Evolutionary conservation across 2,888 invertebrate genomes (phyloP).

Genomic region (Auanema sp.): DNA sequence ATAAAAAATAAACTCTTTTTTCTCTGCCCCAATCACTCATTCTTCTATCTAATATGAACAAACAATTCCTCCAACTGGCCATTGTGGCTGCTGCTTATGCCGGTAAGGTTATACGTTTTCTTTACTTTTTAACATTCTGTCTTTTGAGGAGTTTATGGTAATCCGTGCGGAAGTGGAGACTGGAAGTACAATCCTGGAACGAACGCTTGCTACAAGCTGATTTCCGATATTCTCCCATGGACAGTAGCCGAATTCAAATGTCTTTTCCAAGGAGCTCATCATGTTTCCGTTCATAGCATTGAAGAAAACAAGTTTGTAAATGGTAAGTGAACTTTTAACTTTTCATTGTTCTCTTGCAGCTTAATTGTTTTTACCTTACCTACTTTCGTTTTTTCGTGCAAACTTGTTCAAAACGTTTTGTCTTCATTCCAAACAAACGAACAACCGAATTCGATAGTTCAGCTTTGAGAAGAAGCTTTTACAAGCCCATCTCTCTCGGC

Average conservation of each 20-base stretch:
- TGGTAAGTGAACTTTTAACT: constrained; percentile 30
- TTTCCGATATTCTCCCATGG: constrained; percentile 49
- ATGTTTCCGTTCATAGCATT: constrained; percentile 49
- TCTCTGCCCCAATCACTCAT: too few relatives aligned
- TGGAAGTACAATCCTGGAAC: constrained; percentile 58
- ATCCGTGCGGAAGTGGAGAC: constrained; percentile 37
- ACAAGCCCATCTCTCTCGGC: too few relatives aligned
- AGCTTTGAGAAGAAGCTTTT: too few relatives aligned
- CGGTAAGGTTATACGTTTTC: neutral
- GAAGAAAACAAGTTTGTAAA: constrained; percentile 59
- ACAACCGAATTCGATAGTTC: too few relatives aligned
- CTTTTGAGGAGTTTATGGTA: constrained; percentile 26
- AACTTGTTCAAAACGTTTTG: neutral
- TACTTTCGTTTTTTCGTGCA: neutral
- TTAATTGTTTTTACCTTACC: neutral
- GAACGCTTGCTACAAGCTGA: constrained; percentile 55
- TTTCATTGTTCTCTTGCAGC: neutral
- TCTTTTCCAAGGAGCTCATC: constrained; percentile 59
- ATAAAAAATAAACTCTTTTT: too few relatives aligned
- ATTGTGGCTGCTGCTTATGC: constrained; percentile 6
- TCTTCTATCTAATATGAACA: constrained; percentile 6
- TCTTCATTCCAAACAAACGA: neutral
- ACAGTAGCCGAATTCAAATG: constrained; percentile 59
- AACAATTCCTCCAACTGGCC: constrained; percentile 9
- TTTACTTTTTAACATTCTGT: constrained; percentile 1